Conservation (phyloP, 1,140 invertebrate species). For the Stegodyphus mimosarum region DNA sequence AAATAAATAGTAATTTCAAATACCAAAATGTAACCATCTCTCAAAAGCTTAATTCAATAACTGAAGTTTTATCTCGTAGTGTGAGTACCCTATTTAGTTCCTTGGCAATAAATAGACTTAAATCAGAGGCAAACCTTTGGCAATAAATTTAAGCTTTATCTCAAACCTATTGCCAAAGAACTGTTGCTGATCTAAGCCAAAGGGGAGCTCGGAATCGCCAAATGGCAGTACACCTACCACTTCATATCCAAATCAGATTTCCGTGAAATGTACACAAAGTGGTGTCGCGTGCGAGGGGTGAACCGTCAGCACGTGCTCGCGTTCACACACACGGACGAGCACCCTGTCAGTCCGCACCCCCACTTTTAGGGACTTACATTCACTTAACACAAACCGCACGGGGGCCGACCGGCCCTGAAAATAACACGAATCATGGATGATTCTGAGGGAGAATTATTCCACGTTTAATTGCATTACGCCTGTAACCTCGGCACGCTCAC, state of each 20-base stretch:
- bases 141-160: no score
- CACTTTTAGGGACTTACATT: slow-evolving; percentile 34
- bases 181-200: no score
- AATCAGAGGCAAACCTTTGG: no score
- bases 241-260: slow-evolving; percentile 56
- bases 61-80: no score
- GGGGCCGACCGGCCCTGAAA: neutral
- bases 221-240: neutral
- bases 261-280: slow-evolving; percentile 59
- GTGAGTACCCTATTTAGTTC: no score
- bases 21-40: no score
- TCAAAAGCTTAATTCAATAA: no score
- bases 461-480: neutral
- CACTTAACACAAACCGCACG: slow-evolving; percentile 52
- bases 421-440: slow-evolving; percentile 11
- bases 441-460: slow-evolving; percentile 1
- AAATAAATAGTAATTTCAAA: no score
- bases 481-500: neutral
- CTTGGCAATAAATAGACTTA: no score
- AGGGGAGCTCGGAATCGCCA: neutral
- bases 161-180: no score
- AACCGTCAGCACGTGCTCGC: slow-evolving; percentile 35
- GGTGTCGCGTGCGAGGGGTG: slow-evolving; percentile 50
- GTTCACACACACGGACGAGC: slow-evolving; percentile 45
- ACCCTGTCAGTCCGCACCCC: neutral